A percentile compares a stretch with the other conserved stretches of the same genome.
Evolutionary conservation across 2,797 vertebrate genomes (phyloP).

Genomic region (Scarus forsteni): DNA sequence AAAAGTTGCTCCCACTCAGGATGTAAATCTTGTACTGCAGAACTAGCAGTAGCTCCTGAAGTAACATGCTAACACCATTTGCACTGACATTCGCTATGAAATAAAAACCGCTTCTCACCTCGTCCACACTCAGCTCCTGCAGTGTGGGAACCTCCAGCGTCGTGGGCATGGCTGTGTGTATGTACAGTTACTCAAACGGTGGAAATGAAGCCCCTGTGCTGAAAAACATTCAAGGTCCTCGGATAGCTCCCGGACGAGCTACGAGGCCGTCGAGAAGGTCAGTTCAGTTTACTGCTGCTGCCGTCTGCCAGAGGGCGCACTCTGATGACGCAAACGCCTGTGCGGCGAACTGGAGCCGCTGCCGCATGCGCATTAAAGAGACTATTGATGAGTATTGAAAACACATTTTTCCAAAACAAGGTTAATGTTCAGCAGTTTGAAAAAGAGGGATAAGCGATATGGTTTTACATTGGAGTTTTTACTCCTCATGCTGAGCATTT

Average conservation of each 20-base stretch:
- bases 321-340: constrained; percentile 40
- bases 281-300: constrained; percentile 58
- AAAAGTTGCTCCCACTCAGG: not conserved
- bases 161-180: constrained; percentile 83
- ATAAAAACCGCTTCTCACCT: constrained; percentile 83
- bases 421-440: not conserved
- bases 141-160: constrained; percentile 83
- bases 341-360: not conserved
- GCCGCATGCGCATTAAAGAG: constrained; percentile 12
- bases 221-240: constrained; percentile 72
- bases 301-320: constrained; percentile 55
- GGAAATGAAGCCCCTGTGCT: constrained; percentile 16
- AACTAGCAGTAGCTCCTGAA: constrained; percentile 35
- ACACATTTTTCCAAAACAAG: not conserved
- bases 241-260: constrained; percentile 70
- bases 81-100: not conserved
- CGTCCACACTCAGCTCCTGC: constrained; percentile 90
- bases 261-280: constrained; percentile 82
- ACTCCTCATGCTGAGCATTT: too few relatives aligned
- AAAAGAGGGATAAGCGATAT: too few relatives aligned
- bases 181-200: constrained; percentile 15
- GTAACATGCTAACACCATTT: constrained; percentile 25
- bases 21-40: not conserved
- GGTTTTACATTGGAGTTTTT: too few relatives aligned
- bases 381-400: accelerated